Evolutionary conservation across 2,888 invertebrate species (phyloP), one percentile per base, ranked within the genome.

Genomic region (Poecilus cupreus): DNA sequence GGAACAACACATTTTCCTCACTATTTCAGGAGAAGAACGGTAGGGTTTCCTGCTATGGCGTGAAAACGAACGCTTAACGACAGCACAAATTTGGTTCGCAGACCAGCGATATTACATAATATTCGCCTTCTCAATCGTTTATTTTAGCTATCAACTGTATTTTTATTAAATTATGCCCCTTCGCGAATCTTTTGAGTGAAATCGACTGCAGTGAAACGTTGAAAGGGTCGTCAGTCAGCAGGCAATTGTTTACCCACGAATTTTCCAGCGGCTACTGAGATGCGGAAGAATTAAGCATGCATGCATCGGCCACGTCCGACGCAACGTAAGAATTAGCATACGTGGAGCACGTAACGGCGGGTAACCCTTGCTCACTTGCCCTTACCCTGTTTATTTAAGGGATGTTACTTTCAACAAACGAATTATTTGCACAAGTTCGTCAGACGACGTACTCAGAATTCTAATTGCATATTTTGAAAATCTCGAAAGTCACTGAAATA

Each of bases 321-420:
- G 43, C 32, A 22, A 68, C 11, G 64, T 68, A 68, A 68, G 64
- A 68, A 68, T 68, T 68, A 68, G 39, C 64, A 68, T 68, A 68
- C 37, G 64, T 68, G 64, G n/a, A 51, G 51, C 51, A 51, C 51
- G 51, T 16, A 18, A 18, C 60, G 13, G 22, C 60, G n/a, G 24
- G 26, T n/a, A n/a, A 3, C 64, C 64, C 32, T 64, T 64, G 32
- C 32, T 64, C 60, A 24, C 60, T 60, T 60, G 32, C 60, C 60
- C 60, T 60, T 60, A 60, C 60, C 32, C 32, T 68, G 64, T 68
- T 68, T 68, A 68, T 68, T 68, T 68, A 68, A 68, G 64, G 64
- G 64, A 60, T 60, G 60, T 60, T 60, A 60, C 60, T 68, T 68
- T 51, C 37, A 16, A 3, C 37, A 68, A 68, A 68, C 11, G 64